Evolutionary conservation across 1,140 invertebrate genomes (phyloP), one percentile per base, ranked within the genome.

Genomic region (Sycophaga agraensis): DNA sequence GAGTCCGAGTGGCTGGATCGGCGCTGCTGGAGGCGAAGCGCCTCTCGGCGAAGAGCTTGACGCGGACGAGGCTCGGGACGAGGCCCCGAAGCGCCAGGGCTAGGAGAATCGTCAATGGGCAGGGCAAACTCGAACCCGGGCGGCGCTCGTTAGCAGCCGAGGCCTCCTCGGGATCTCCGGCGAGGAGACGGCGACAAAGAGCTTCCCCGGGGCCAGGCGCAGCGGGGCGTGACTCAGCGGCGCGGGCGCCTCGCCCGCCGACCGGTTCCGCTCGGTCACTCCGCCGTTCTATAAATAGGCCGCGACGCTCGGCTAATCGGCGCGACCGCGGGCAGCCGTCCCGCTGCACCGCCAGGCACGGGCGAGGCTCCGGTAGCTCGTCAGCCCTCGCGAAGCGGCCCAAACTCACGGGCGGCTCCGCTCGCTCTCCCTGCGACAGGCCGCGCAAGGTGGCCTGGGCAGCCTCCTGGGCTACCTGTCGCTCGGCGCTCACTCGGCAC

Each of bases 171-270:
- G 35, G 14, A 57, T 6, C 28, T 4, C 28, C 28, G 28, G 4
- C 28, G 28, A 31, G 5, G 28, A 31, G n/a, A n/a, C n/a, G n/a
- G 65, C 59, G 64, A 72, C 70, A 68, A 72, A 70, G 28, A 68
- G 66, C 57, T 67, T 73, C 69, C 71, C 72, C 72, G 72, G 68
- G 66, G 65, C n/a, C n/a, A n/a, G n/a, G n/a, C n/a, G n/a, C n/a
- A n/a, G n/a, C n/a, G n/a, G n/a, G n/a, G n/a, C n/a, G n/a, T n/a
- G n/a, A n/a, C n/a, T n/a, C n/a, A 11, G 60, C 39, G 14, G 39
- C 2, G 2, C 39, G 17, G 17, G 28, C 28, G 5, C 11, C 28
- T 11, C 28, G 4, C 28, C 28, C 28, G 5, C 35, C 14, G 45
- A 6, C 28, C 45, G 45, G 26, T 31, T 48, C n/a, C n/a, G n/a